Evolutionary conservation across 1,140 invertebrate species (phyloP), one percentile per base, ranked within the genome.

Genomic region (Cecropterus lyciades): DNA sequence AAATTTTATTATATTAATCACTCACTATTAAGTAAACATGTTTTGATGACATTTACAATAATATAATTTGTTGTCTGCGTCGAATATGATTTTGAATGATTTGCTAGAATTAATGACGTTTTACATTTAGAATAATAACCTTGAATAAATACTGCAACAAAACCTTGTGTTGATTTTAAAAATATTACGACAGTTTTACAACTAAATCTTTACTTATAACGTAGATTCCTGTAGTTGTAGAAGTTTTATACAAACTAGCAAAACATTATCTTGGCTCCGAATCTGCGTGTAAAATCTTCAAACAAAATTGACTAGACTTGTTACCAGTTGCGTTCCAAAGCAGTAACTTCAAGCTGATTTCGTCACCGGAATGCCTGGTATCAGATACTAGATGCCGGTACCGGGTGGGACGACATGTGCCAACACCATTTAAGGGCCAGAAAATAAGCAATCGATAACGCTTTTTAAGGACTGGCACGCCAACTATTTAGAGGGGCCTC

Each of bases 381-480:
- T 62, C 69, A 43, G 59, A 74, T 64, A 59, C 43, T 56, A 66
- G 64, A 56, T 57, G 64, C 65, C 62, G 45, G 48, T 53, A 67
- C 65, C 67, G 66, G 69, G 62, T 65, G 65, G 63, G 64, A 65
- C 65, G 72, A 75, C 77, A 81, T 83, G 78, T 80, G 79, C 69
- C 65, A 73, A 70, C 40, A 59, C 74, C 72, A 45, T 79, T 63
- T 77, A 80, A 65, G 78, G 75, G 37, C 53, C 59, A 70, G 33
- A 72, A 70, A 73, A 73, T 72, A 67, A 49, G 56, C 51, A 40
- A 46, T 62, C 59, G 59, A 60, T 60, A 60, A 33, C 43, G 43
- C 51, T 45, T 52, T 43, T 62, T 68, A 66, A 60, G 65, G 72
- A 40, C 14, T 48, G 66, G 56, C 20, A 73, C 63, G 33, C 40